These are phyloP conservation scores for Aphidius colemani DNA, from an alignment of 2,888 invertebrate species.

Conservation along the genomic window DNA sequence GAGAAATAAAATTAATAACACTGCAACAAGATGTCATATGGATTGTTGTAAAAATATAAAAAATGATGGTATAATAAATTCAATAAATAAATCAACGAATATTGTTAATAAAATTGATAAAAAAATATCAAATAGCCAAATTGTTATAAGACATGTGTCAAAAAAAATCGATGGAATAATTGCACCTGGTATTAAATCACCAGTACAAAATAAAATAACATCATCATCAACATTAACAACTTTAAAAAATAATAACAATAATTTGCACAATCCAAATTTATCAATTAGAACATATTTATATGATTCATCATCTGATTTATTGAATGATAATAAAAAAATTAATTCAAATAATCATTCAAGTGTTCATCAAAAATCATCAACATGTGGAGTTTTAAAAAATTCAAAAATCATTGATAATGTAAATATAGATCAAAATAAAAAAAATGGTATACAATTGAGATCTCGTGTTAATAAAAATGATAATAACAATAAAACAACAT, in stretches of 20 bases:
- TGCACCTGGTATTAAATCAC: conserved; percentile 25
- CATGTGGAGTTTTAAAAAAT: conserved; percentile 16
- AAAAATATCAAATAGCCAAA: conserved; percentile 36
- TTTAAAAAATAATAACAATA: conserved; percentile 23
- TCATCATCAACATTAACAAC: not conserved
- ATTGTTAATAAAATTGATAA: conserved; percentile 10
- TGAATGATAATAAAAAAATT: conserved; percentile 44
- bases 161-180: conserved; percentile 35
- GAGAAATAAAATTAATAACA: not conserved
- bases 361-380: conserved; percentile 25
- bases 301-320: conserved; percentile 46
- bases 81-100: conserved; percentile 1
- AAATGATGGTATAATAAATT: not conserved
- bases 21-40: conserved; percentile 13
- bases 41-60: conserved; percentile 10
- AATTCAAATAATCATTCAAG: conserved; percentile 38
- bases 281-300: conserved; percentile 55
- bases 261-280: conserved; percentile 51
- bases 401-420: conserved; percentile 32
- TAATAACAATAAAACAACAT: not conserved
- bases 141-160: conserved; percentile 43
- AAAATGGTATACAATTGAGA: conserved; percentile 33
- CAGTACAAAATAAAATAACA: conserved; percentile 16
- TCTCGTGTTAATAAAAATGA: conserved; percentile 25
- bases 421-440: conserved; percentile 25